Conservation (phyloP, 2,888 invertebrate genomes). For the Baccha elongata region DNA sequence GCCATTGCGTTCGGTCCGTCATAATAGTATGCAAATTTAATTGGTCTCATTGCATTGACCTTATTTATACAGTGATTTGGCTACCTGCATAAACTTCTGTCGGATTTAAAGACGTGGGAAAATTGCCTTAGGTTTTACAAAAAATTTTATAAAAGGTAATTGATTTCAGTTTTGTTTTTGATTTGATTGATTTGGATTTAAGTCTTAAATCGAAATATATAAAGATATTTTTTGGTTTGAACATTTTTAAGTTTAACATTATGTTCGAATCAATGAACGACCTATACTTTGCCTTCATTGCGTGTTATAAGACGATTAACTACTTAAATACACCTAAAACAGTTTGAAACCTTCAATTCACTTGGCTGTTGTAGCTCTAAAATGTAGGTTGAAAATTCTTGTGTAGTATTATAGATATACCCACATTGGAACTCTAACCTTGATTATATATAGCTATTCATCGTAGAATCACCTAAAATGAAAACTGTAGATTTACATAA, state of each 20-base stretch:
- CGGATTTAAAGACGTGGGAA: constrained; percentile 33
- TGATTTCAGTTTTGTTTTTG: not conserved
- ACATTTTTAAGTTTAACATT: constrained; percentile 7
- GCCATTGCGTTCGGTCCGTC: not conserved
- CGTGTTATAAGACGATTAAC: constrained; percentile 23
- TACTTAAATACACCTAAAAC: not conserved
- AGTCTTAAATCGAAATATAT: not conserved
- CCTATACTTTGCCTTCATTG: constrained; percentile 9
- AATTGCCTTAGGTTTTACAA: constrained; percentile 7
- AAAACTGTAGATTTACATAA: constrained; percentile 22
- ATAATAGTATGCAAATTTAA: constrained; percentile 63
- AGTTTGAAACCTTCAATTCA: constrained; percentile 9
- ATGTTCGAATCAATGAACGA: constrained; percentile 18
- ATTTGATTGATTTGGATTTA: constrained; percentile 9
- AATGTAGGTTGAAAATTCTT: constrained; percentile 36
- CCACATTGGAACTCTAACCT: constrained; percentile 23
- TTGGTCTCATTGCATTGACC: constrained; percentile 67
- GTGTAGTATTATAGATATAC: constrained; percentile 27
- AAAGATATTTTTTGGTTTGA: not conserved
- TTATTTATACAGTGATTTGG: constrained; percentile 51
- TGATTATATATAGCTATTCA: constrained; percentile 43
- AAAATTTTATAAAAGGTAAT: too few species aligned
- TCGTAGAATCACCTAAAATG: constrained; percentile 28
- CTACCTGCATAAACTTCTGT: too few species aligned
- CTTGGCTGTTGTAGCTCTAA: constrained; percentile 1